Evolutionary conservation across 2,888 invertebrate genomes (phyloP).

Genomic region (Troides helena): DNA sequence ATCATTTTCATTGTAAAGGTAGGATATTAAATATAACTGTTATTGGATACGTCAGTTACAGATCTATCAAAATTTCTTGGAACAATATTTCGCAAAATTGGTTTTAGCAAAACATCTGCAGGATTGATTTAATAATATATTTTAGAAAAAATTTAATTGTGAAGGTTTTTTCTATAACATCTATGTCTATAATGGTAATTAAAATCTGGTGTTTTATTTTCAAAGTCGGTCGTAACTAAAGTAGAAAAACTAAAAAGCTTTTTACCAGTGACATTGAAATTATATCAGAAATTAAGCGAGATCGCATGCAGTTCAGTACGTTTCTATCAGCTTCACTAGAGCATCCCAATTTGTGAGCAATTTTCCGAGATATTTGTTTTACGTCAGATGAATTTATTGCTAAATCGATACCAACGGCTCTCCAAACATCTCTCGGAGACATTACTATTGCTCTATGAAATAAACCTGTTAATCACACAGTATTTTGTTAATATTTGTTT

Average conservation of each 20-base stretch:
- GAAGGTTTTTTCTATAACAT: neutral
- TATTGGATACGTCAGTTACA: too few species aligned
- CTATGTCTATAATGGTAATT: too few species aligned
- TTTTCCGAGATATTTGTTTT: slow-evolving; percentile 74
- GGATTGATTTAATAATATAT: too few species aligned
- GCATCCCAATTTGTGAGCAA: slow-evolving; percentile 80
- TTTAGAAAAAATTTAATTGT: neutral
- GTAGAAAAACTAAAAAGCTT: neutral
- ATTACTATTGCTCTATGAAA: slow-evolving; percentile 85
- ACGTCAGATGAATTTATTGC: slow-evolving; percentile 51
- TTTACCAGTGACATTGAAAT: slow-evolving; percentile 68
- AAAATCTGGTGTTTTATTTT: too few species aligned
- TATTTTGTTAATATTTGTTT: slow-evolving; percentile 2
- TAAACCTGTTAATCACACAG: slow-evolving; percentile 64
- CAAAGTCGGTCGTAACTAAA: too few species aligned
- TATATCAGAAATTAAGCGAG: slow-evolving; percentile 81
- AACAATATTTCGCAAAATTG: too few species aligned
- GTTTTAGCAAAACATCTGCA: too few species aligned
- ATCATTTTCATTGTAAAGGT: too few species aligned
- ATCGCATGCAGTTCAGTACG: slow-evolving; percentile 82
- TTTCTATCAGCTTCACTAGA: slow-evolving; percentile 68
- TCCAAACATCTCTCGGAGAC: slow-evolving; percentile 79
- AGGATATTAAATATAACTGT: too few species aligned
- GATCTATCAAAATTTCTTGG: too few species aligned
- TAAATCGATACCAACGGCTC: slow-evolving; percentile 49